Base-by-base conservation (phyloP, 2,797 vertebrate species). In the Gobionotothen gibberifrons region DNA sequence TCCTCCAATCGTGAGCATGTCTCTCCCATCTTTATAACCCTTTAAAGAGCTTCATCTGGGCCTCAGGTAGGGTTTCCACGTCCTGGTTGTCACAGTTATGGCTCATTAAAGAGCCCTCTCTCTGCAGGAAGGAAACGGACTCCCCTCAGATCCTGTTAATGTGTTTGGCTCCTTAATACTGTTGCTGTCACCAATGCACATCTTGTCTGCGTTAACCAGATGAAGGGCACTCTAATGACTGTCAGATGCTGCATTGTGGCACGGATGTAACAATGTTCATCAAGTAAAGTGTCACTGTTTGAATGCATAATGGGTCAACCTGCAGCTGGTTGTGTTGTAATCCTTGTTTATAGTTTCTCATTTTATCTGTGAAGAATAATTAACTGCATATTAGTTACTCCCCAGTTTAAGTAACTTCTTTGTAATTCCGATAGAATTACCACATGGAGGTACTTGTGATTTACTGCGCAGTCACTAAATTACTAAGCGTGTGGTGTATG, bases 51-150 rank as follows among this genome's bases (percentile, higher is more conserved):
- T 78, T 88, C 85, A 80, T 72, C 79, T 79, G 82, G 83, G 82
- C 81, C 79, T 84, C 85, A 92, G 93, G 91, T 93, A 75, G 69
- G 63, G 83, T 87, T 93, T 88, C 91, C 49, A 78, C 85, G 88
- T 89, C 85, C 90, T 89, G 88, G 79, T 87, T 90, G 89, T 90
- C 85, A 86, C 85, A 72, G 90, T 91, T 90, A 85, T 63, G 84
- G 87, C 89, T 91, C 86, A 89, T 94, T 93, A 94, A 87, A 88
- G 83, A 62, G 71, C 49, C 36, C 74, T 56, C 68, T 64, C 65
- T 49, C 84, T 83, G 81, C 84, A 89, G 90, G 90, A 92, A 87
- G 87, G 83, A 88, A 90, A 42, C 74, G 0, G 71, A 76, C 67
- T 69, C 79, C 77, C 75, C 82, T 91, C 67, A 85, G 86, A 92